Conservation (phyloP, 2,797 vertebrate species). For the Anolis apletophallus region DNA sequence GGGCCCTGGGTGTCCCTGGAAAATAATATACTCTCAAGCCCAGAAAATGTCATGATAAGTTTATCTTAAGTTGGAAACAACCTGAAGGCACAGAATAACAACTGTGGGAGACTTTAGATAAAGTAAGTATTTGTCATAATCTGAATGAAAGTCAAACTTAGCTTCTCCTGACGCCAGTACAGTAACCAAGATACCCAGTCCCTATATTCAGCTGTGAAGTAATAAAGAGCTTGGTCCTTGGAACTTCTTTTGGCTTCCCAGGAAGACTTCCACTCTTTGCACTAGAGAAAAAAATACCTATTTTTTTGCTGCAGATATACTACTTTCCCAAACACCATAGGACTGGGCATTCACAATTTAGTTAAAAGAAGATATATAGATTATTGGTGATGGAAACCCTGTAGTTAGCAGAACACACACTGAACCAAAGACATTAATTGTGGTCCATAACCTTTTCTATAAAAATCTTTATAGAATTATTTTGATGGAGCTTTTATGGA, state of each 20-base stretch:
- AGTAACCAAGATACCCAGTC: not conserved
- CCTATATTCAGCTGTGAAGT: not conserved
- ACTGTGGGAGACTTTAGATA: not conserved
- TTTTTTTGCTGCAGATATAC: not conserved
- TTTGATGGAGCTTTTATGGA: conserved; percentile 32
- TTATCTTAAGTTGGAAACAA: no score
- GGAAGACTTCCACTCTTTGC: not conserved
- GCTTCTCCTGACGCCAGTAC: not conserved
- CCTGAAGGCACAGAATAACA: no score
- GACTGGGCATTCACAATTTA: not conserved
- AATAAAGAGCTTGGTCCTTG: not conserved
- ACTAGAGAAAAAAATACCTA: not conserved
- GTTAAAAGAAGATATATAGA: conserved; percentile 27
- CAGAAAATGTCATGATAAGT: no score
- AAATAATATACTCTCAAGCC: no score
- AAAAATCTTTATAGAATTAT: conserved; percentile 30
- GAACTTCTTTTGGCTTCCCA: not conserved
- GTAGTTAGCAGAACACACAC: not conserved
- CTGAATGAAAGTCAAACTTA: not conserved
- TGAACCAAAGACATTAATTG: conserved; percentile 21
- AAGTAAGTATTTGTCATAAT: not conserved
- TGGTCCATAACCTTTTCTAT: conserved; percentile 8
- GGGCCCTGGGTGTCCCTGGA: no score
- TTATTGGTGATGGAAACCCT: conserved; percentile 19
- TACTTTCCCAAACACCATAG: not conserved